A percentile compares a stretch with the other conserved stretches of the same genome.
Evolutionary conservation across 2,888 invertebrate species (phyloP).

Genomic region (Andricus curvator): DNA sequence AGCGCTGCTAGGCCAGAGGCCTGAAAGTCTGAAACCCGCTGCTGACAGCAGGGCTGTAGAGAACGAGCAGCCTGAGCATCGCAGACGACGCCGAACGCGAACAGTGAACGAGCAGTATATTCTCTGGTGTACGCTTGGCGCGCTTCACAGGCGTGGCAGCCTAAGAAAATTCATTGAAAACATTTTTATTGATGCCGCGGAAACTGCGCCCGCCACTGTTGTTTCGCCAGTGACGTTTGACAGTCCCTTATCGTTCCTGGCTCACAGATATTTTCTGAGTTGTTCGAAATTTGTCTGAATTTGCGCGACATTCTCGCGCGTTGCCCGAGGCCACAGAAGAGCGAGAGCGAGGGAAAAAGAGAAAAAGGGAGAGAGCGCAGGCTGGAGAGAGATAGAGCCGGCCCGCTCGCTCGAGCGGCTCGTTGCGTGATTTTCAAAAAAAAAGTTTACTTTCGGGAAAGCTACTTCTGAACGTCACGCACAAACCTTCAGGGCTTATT

Average conservation of each 20-base stretch:
- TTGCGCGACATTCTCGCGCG: conserved; percentile 27
- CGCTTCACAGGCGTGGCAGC: conserved; percentile 66
- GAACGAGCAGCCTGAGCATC: conserved; percentile 54
- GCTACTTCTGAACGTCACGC: conserved; percentile 26
- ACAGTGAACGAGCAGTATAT: conserved; percentile 56
- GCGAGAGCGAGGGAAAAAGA: conserved; percentile 11
- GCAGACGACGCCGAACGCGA: conserved; percentile 54
- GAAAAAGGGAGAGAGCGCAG: conserved; percentile 20
- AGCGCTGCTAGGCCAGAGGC: conserved; percentile 16
- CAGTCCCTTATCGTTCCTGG: neutral
- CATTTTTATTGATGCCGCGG: conserved; percentile 63
- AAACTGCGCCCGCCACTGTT: conserved; percentile 33
- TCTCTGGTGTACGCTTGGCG: conserved; percentile 57
- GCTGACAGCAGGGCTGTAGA: conserved; percentile 33
- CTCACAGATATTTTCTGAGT: neutral
- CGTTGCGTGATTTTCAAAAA: conserved; percentile 13
- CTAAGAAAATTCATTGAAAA: conserved; percentile 74
- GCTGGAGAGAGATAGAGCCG: conserved; percentile 3
- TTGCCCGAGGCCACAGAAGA: conserved; percentile 40
- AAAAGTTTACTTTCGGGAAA: conserved; percentile 6
- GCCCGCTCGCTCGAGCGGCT: conserved; percentile 2
- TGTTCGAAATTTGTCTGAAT: conserved; percentile 2
- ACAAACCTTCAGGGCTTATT: neutral
- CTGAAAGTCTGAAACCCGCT: conserved; percentile 21
- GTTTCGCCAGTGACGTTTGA: neutral